Evolutionary conservation across 2,888 invertebrate species (phyloP), one percentile per base, ranked within the genome.

Genomic region (Ferrisia virgata): DNA sequence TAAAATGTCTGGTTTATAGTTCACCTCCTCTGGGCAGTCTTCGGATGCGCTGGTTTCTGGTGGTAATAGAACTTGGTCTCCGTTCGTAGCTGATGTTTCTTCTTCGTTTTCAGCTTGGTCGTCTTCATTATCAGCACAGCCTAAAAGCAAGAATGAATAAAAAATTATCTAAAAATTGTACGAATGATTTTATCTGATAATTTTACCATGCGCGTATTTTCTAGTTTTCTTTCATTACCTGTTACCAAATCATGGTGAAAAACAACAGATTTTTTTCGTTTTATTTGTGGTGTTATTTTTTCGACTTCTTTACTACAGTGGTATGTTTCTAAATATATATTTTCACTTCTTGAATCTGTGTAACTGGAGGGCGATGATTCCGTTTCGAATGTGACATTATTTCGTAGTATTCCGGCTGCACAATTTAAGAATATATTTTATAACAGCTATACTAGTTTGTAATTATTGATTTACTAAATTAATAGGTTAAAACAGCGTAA

Each of bases 181-280:
- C 18, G 8, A 18, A 18, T 82, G 2, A 1, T 13, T 82, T 36
- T 33, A 8, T 33, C 28, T 64, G 9, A 33, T 53, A 22, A 22
- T 18, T 22, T 22, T 2, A 22, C 13, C 18, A 15, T 36, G 3
- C 25, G 15, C 15, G 36, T 18, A n/a, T n/a, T n/a, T n/a, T n/a
- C n/a, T n/a, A n/a, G n/a, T n/a, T n/a, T n/a, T n/a, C n/a, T n/a
- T n/a, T 40, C 78, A 39, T 36, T 72, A 85, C 85, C 86, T 64
- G 85, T 85, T n/a, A 86, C 85, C 53, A 86, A 85, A 53, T 86
- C 85, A 33, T 84, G 85, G 15, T 85, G 85, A 76, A 86, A 86
- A 33, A 85, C 86, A n/a, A 86, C 86, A 0, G 85, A 84, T 39
- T 86, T 86, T 40, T 81, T 81, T 22, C 53, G 28, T 8, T 58